Conservation (phyloP, 2,888 invertebrate species). For the Tolmerus cingulatus region DNA sequence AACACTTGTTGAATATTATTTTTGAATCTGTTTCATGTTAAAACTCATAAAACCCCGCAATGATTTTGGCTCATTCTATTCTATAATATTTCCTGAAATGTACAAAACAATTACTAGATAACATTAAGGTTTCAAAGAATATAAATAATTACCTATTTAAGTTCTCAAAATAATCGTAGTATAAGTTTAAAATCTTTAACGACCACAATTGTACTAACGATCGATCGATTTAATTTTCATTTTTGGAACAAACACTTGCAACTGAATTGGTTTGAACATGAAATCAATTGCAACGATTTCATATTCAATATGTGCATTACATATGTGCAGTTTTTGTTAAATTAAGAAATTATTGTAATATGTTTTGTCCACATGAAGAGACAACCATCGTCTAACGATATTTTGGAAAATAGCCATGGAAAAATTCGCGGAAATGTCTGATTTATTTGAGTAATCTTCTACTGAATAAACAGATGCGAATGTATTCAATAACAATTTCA, state of each 20-base stretch:
- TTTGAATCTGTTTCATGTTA: too few relatives aligned
- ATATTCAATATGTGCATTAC: too few relatives aligned
- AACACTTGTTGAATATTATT: too few relatives aligned
- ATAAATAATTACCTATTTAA: too few relatives aligned
- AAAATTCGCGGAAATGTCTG: neutral
- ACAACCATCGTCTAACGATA: neutral
- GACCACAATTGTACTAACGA: neutral
- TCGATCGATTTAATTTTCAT: neutral
- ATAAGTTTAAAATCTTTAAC: neutral
- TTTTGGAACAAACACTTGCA: neutral
- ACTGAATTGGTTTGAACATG: neutral
- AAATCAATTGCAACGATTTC: neutral
- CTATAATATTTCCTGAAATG: neutral
- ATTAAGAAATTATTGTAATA: neutral
- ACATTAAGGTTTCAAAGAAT: neutral
- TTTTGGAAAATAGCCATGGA: neutral
- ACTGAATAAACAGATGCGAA: neutral
- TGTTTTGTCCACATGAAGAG: neutral
- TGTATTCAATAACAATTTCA: neutral
- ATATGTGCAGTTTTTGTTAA: neutral
- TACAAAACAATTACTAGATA: neutral
- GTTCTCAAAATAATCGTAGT: neutral
- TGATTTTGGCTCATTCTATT: too few relatives aligned
- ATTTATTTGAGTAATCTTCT: neutral
- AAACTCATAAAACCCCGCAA: too few relatives aligned